Conservation (phyloP, 2,113 vertebrate genomes). For the Rhagologus leucostigma region DNA sequence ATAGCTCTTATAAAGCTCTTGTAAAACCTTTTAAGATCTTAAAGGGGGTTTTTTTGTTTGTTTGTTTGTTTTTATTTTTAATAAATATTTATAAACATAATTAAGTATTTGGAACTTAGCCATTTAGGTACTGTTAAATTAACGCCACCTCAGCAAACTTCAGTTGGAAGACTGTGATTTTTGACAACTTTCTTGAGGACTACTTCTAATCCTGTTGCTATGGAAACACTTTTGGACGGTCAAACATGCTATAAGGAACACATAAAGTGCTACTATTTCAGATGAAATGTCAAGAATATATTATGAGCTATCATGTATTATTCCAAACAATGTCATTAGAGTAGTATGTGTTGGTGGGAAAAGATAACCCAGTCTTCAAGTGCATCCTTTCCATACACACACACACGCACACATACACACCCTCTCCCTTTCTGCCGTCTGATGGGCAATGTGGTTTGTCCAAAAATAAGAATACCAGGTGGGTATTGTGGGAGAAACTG, state of each 20-base stretch:
- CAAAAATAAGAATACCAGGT: background rate
- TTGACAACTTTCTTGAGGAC: background rate
- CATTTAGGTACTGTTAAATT: background rate
- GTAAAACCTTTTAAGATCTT: background rate
- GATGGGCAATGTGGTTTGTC: background rate
- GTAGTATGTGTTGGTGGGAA: background rate
- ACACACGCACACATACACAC: background rate
- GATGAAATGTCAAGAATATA: background rate
- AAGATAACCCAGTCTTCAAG: background rate
- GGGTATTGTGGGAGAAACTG: background rate
- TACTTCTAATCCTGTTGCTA: background rate
- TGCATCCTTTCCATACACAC: background rate
- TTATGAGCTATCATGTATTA: accelerated
- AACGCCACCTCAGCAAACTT: background rate
- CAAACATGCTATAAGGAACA: background rate
- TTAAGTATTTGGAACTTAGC: background rate
- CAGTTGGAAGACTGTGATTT: background rate
- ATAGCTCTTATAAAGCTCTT: background rate
- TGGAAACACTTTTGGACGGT: background rate
- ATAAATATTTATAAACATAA: background rate
- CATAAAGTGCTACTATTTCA: background rate
- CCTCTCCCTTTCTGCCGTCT: background rate
- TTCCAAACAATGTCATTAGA: background rate
- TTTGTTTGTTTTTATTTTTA: background rate
- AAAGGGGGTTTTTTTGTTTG: accelerated